Evolutionary conservation across 92 coral and sea anemone species (phyloP), one percentile per base, ranked within the genome.

Genomic region (Palythoa heliodiscus): DNA sequence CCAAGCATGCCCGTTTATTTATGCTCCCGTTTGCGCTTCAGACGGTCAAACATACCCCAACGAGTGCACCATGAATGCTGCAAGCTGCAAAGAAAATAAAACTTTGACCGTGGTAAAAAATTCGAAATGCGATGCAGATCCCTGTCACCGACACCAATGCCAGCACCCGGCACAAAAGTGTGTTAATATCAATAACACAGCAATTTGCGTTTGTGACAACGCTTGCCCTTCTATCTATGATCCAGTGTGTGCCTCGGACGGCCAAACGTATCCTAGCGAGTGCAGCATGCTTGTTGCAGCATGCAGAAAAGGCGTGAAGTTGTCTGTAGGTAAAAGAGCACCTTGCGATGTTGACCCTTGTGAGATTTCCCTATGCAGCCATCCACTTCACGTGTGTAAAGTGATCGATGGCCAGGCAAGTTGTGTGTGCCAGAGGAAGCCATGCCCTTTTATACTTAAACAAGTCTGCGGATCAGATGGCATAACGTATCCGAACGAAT

Each of bases 181-280:
- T 71, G 66, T 77, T 60, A 84, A 78, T 9, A n/a, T 77, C 71
- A 53, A 88, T 57, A 94, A 95, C 82, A 73, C 87, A 38, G 93
- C 93, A 2, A 76, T 85, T 16, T 96, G 99, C 83, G 92, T 88
- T 29, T 96, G 99, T 68, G 57, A 74, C 43, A 77, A 61, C 60
- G 85, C 77, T 16, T 89, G 92, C 70, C 88, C 90, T 4, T 29
- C 70, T 52, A 82, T 86, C 40, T 87, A 43, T 54, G 85, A 82
- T 10, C 99, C 99, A 24, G 95, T 96, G 10, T 96, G 99, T 85
- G 99, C 94, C 29, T 92, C 98, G 2, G 98, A 96, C 86, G 93
- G 92, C 77, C 87, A 81, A 11, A 88, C 94, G 19, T 96, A 96
- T 78, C 87, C 89, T 35, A 96, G 88, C 35, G 95, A 87, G 70